Evolutionary conservation across 2,113 vertebrate genomes (phyloP).

Genomic region (human (Homo sapiens)): GRCh38 chr2:102426501-102427000

Average conservation of each 20-base stretch:
- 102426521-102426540: too few relatives aligned
- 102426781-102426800: background rate
- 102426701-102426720: background rate
- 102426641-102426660: too few relatives aligned
- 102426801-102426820: background rate
- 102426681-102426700: background rate
- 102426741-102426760: background rate
- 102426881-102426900: background rate
- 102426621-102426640: too few relatives aligned
- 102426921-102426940: too few relatives aligned
- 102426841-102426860: background rate
- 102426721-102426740: background rate
- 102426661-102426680: background rate
- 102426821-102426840: background rate
- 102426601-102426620: too few relatives aligned
- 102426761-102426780: background rate
- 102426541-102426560: too few relatives aligned
- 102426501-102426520: too few relatives aligned
- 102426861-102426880: background rate
- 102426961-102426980: background rate
- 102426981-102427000: background rate
- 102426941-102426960: too few relatives aligned
- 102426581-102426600: too few relatives aligned
- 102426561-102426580: too few relatives aligned
- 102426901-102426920: background rate